These are phyloP conservation scores for Cirrhinus mrigala DNA, from an alignment of 2,797 vertebrate genomes.

Conservation along the genomic window DNA sequence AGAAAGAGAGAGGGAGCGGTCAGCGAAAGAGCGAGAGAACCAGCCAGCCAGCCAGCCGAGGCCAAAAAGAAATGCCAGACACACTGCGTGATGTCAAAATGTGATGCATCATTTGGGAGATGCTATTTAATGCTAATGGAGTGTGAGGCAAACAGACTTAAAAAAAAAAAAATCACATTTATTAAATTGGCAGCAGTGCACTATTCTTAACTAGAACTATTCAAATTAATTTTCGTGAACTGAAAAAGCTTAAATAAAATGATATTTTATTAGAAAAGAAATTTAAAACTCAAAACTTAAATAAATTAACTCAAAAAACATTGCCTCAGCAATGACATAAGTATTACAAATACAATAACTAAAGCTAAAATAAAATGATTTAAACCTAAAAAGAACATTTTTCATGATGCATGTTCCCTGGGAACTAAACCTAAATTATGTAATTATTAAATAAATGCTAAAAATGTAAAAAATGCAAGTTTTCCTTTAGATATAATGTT, in stretches of 20 bases:
- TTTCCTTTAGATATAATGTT: background rate
- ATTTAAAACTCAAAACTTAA: background rate
- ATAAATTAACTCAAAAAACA: background rate
- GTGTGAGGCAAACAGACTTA: background rate
- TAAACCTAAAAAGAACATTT: background rate
- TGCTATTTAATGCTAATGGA: background rate
- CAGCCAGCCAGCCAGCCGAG: conserved; percentile 37
- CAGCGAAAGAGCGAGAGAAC: conserved; percentile 64
- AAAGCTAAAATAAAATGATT: background rate
- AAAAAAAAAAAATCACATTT: background rate
- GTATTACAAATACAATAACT: background rate
- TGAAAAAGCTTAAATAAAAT: background rate
- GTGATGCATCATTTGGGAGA: background rate
- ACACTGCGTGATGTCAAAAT: conserved; percentile 39
- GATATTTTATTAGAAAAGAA: background rate
- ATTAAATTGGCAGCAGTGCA: background rate
- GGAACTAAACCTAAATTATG: background rate
- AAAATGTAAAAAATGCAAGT: background rate
- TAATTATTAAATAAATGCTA: background rate
- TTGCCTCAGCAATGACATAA: background rate
- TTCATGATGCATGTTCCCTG: no score
- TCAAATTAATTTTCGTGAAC: background rate
- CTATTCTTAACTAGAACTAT: background rate
- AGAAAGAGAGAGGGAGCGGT: conserved; percentile 58
- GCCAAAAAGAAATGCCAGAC: conserved; percentile 40